Evolutionary conservation across 2,888 invertebrate species (phyloP).

Genomic region (Timema cristinae): DNA sequence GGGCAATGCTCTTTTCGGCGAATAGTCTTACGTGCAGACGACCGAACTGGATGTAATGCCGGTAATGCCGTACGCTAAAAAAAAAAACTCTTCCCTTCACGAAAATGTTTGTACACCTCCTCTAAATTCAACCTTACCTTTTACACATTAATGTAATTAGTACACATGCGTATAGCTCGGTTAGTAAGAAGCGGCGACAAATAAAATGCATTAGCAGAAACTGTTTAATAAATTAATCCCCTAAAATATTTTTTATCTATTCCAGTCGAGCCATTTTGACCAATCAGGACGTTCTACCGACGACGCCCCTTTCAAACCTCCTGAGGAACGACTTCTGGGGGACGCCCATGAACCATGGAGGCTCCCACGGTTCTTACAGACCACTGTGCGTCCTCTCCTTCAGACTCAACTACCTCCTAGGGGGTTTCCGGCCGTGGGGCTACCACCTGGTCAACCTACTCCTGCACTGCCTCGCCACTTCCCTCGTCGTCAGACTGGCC

Average conservation of each 20-base stretch:
- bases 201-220: too few relatives aligned
- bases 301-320: constrained; percentile 75
- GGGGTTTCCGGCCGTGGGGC: constrained; percentile 68
- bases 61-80: too few relatives aligned
- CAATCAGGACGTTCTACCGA: constrained; percentile 83
- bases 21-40: too few relatives aligned
- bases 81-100: too few relatives aligned
- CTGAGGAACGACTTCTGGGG: constrained; percentile 98
- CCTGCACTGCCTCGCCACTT: constrained; percentile 81
- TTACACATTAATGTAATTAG: too few relatives aligned
- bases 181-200: too few relatives aligned
- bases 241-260: neutral
- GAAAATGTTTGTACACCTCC: too few relatives aligned
- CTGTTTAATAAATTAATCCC: too few relatives aligned
- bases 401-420: constrained; percentile 71
- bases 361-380: constrained; percentile 95
- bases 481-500: constrained; percentile 74
- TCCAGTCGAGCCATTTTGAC: constrained; percentile 91
- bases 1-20: too few relatives aligned
- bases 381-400: constrained; percentile 88
- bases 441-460: constrained; percentile 84
- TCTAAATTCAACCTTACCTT: too few relatives aligned
- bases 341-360: constrained; percentile 84
- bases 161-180: too few relatives aligned
- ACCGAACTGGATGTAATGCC: too few relatives aligned